Evolutionary conservation across 2,113 vertebrate genomes (phyloP).

Genomic region (Semnornis frantzii): DNA sequence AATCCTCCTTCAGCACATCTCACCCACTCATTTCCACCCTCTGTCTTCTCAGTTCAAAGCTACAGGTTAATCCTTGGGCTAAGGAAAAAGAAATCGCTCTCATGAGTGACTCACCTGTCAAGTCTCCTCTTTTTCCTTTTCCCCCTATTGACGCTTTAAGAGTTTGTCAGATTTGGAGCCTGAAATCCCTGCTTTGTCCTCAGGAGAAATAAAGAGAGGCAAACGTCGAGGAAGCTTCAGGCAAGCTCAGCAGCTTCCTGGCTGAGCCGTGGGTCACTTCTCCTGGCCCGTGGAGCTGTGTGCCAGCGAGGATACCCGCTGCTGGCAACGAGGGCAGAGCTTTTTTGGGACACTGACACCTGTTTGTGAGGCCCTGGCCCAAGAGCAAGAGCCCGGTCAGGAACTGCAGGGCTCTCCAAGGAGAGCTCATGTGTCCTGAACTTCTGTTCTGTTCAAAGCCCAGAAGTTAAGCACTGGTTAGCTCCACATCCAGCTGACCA

Average conservation of each 20-base stretch:
- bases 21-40: not conserved
- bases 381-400: not conserved
- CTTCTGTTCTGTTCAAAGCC: not conserved
- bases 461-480: not conserved
- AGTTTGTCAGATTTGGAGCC: not conserved
- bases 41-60: not conserved
- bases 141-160: accelerated
- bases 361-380: slow-evolving; percentile 32
- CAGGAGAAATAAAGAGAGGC: not conserved
- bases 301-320: slow-evolving; percentile 40
- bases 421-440: not conserved
- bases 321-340: slow-evolving; percentile 24
- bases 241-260: too few relatives aligned
- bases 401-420: not conserved
- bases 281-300: not conserved
- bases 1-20: not conserved
- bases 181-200: not conserved
- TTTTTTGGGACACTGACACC: slow-evolving; percentile 58
- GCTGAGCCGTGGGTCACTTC: not conserved
- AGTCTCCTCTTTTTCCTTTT: not conserved
- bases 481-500: not conserved
- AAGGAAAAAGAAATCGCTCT: not conserved
- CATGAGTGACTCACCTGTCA: not conserved
- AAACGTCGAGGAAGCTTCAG: not conserved
- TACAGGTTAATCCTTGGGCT: not conserved